These are phyloP conservation scores for Fringilla coelebs DNA, from an alignment of 2,797 vertebrate genomes.

Conservation along the genomic window DNA sequence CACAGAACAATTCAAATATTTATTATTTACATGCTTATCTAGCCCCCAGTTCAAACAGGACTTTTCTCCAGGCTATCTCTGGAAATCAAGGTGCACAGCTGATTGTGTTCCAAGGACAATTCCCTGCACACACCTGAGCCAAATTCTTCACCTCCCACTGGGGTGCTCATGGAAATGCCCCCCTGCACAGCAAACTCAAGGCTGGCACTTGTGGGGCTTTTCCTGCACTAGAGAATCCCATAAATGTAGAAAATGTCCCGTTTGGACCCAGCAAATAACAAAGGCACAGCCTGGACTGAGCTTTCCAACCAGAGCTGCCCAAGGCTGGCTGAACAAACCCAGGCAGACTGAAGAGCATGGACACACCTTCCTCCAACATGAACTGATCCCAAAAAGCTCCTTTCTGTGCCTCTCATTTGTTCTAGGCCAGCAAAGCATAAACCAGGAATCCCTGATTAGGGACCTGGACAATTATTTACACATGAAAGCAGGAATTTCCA, in stretches of 20 bases:
- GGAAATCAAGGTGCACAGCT: not conserved
- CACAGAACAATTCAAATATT: not conserved
- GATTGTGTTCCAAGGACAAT: not conserved
- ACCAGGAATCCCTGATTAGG: not conserved
- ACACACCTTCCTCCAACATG: rapidly evolving
- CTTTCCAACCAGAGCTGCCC: not conserved
- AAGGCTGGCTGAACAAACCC: not conserved
- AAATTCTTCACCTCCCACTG: not conserved
- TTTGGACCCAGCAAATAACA: not conserved
- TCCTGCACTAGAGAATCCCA: not conserved
- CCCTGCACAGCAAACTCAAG: not conserved
- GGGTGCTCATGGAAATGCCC: rapidly evolving
- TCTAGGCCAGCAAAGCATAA: not conserved
- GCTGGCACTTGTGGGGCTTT: not conserved
- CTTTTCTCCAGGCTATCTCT: not conserved
- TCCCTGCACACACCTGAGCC: not conserved
- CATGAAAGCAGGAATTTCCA: not conserved
- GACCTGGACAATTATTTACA: not conserved
- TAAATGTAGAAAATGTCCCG: rapidly evolving
- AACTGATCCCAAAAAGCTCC: not conserved
- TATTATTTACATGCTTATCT: not conserved
- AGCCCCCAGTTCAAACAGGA: not conserved
- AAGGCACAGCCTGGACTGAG: not conserved
- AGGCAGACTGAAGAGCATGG: not conserved
- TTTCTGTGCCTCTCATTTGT: not conserved